Evolutionary conservation across 92 coral and sea anemone species (phyloP), one percentile per base, ranked within the genome.

Genomic region (Phenganax subtilis): DNA sequence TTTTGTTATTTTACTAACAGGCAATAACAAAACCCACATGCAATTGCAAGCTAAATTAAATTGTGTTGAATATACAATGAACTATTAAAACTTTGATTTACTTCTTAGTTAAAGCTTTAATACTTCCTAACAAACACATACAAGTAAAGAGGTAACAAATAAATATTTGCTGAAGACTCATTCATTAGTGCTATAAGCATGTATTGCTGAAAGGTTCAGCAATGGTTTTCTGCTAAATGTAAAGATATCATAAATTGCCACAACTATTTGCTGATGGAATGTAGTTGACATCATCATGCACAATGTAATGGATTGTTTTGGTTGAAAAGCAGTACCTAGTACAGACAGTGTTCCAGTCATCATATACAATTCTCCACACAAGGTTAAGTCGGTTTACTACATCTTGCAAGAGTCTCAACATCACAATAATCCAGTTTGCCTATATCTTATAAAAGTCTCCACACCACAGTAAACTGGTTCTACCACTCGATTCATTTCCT

Each of bases 221-320:
- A 29, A 80, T 74, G 20, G 85, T 25, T 62, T 84, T 64, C 73
- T 85, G 81, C 66, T 85, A 80, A 7, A 85, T 79, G 57, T 64
- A 85, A 16, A 85, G 30, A 85, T 85, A 72, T 71, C 80, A 55
- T 52, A 81, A 56, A 72, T 85, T 85, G 65, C 86, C 71, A 76
- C 89, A 82, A 65, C 86, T 86, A 58, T 82, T 79, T 86, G 86
- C 86, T 67, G 86, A 82, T 81, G 89, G 89, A 76, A 86, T 71
- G 20, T 75, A 20, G 86, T 82, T 82, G 55, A 80, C 52, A 68
- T 86, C 86, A 55, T 86, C 89, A 76, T 86, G 86, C 80, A 86
- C 89, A 82, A 82, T 68, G 71, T 52, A 54, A 85, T 69, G 31
- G 89, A 86, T 82, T 86, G 89, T 69, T 75, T 55, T 53, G 89